A percentile compares a stretch with the other conserved stretches of the same genome.
Conservation (phyloP, 2,113 vertebrate genomes). For the Bufo gargarizans region DNA sequence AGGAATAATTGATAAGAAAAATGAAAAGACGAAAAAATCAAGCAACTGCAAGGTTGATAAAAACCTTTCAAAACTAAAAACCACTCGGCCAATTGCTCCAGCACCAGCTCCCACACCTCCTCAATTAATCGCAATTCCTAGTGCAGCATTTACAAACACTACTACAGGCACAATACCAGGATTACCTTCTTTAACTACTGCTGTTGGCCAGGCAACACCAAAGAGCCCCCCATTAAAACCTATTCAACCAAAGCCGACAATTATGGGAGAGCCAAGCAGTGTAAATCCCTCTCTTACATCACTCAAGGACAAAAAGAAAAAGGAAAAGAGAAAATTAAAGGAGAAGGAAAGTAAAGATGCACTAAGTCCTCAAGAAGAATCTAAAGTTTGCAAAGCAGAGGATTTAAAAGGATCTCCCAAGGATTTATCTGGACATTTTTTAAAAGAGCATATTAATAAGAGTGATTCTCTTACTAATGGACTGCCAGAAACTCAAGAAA, state of each 20-base stretch:
- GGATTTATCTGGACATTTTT: conserved; percentile 88
- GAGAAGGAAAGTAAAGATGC: conserved; percentile 90
- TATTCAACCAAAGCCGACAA: conserved; percentile 95
- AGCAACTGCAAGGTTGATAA: conserved; percentile 90
- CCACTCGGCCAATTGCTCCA: conserved; percentile 88
- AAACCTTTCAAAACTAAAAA: conserved; percentile 88
- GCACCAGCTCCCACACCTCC: conserved; percentile 88
- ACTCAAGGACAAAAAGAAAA: conserved; percentile 94
- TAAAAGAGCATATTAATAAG: conserved; percentile 96
- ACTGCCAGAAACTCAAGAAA: conserved; percentile 89
- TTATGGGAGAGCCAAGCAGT: conserved; percentile 88
- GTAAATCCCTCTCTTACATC: conserved; percentile 85
- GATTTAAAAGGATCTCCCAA: conserved; percentile 84
- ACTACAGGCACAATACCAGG: conserved; percentile 79
- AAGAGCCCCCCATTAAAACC: conserved; percentile 93
- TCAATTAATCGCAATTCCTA: conserved; percentile 94
- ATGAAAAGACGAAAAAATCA: conserved; percentile 80
- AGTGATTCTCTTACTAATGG: conserved; percentile 86
- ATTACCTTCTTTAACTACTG: conserved; percentile 83
- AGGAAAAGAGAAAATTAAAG: conserved; percentile 92
- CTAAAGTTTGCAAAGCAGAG: conserved; percentile 82
- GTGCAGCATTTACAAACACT: conserved; percentile 80
- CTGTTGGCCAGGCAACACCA: conserved; percentile 87
- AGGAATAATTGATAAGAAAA: conserved; percentile 92
- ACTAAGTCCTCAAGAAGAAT: conserved; percentile 82